Percentiles rank a stretch among this genome's conserved stretches.
Conservation (phyloP, 1,140 invertebrate genomes). For the Caenorhabditis tropicalis region DNA sequence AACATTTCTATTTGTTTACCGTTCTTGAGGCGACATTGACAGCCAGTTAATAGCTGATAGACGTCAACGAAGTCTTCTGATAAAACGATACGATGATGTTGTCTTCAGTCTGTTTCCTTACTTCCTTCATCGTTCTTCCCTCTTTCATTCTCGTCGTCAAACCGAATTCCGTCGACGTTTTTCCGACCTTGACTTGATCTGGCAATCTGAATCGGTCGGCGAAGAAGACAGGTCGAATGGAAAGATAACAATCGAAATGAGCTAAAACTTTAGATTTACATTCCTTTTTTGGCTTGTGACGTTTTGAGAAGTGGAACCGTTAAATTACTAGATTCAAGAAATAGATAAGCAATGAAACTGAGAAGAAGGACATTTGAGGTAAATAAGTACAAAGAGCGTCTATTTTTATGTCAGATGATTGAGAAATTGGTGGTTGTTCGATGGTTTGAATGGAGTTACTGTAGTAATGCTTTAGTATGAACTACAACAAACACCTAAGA, state of each 20-base stretch:
- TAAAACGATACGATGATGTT: not conserved
- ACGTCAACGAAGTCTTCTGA: not conserved
- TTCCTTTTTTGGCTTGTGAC: not conserved
- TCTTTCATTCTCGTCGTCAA: not conserved
- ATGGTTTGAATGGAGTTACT: no score
- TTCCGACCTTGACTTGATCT: constrained; percentile 38
- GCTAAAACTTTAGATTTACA: not conserved
- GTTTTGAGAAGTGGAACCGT: not conserved
- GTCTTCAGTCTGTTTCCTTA: not conserved
- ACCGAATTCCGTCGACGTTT: constrained; percentile 12
- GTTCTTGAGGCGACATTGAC: not conserved
- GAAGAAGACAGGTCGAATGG: not conserved
- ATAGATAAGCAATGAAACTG: not conserved
- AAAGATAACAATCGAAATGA: constrained; percentile 10
- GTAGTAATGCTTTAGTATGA: no score
- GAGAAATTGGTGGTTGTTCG: no score
- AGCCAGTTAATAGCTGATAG: not conserved
- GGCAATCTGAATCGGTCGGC: constrained; percentile 3
- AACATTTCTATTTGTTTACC: constrained; percentile 21
- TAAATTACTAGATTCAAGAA: not conserved
- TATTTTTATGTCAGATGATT: not conserved
- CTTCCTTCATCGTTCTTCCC: not conserved
- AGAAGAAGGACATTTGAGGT: not conserved
- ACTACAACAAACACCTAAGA: no score
- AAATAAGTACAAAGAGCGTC: not conserved